phyloP scores from a whole-genome alignment of 2,888 invertebrate species.

The Timema cristinae region DNA sequence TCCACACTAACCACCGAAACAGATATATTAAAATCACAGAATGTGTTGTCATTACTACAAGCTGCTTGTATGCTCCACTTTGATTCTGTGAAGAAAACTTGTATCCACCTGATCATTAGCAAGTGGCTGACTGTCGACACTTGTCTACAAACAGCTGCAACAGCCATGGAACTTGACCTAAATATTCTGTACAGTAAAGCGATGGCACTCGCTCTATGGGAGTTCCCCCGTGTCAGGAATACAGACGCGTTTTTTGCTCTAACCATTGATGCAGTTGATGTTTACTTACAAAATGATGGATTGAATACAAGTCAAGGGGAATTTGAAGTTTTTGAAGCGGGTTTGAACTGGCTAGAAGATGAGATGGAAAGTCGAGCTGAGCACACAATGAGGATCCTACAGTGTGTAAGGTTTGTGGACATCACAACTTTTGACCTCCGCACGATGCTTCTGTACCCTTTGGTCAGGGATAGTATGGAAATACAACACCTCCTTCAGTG shows the following conservation, averaged over 20 bases:
- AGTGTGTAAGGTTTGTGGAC: conserved; percentile 29
- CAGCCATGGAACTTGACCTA: conserved; percentile 31
- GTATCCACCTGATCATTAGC: conserved; percentile 34
- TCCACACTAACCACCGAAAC: conserved; percentile 39
- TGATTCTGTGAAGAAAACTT: conserved; percentile 38
- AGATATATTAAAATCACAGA: conserved; percentile 25
- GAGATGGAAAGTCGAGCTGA: conserved; percentile 20
- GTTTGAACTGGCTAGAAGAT: conserved; percentile 30
- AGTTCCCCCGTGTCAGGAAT: conserved; percentile 30
- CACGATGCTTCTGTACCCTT: conserved; percentile 27
- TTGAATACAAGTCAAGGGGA: conserved; percentile 27
- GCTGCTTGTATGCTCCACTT: conserved; percentile 47
- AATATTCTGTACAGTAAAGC: conserved; percentile 29
- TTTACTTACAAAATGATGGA: conserved; percentile 27
- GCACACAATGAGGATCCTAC: conserved; percentile 22
- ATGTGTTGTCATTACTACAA: conserved; percentile 38
- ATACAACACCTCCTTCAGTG: conserved; percentile 20
- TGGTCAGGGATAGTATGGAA: conserved; percentile 19
- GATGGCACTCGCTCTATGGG: conserved; percentile 32
- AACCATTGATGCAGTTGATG: conserved; percentile 24
- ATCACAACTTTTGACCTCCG: conserved; percentile 28
- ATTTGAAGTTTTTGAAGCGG: conserved; percentile 35
- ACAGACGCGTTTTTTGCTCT: conserved; percentile 31
- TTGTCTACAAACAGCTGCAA: conserved; percentile 33
- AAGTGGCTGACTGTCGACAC: conserved; percentile 29